Base-by-base conservation (phyloP, 2,113 vertebrate species). In the Forbesichthys agassizii region DNA sequence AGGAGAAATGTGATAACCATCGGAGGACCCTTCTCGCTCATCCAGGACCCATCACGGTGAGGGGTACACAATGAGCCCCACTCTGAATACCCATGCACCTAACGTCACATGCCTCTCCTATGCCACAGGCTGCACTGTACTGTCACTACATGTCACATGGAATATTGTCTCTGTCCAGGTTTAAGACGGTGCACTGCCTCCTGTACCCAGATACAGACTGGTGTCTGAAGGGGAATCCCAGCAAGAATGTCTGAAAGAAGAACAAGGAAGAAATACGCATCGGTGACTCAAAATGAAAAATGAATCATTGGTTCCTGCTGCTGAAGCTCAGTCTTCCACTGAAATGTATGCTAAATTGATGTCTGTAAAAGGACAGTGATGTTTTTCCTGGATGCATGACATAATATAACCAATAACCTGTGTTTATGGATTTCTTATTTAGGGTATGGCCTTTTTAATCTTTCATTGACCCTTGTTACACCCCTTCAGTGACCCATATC, bases 31-130 rank as follows among this genome's bases (percentile, higher is more conserved):
- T 96, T 98, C 84, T 95, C 93, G 48, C 77, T 96, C 85, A 85
- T 90, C 51, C 94, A 98, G 65, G 98, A 99, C 83, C 96, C 98
- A 53, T 96, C 96, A 0, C 88, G 97, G 98, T 98, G 86, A 88
- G 48, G 20, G 9, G 5, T 13, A 12, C 42, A 48, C 6, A 42
- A 47, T 4, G 11, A 5, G 12, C 9, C 11, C 0, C 60, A 12
- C 66, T n/a, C 13, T 60, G 58, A 33, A 33, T 7, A 52, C 49
- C 11, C 12, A 60, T 27, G 12, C 13, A 33, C 33, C 33, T 1
- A 7, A 18, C 5, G 5, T 12, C 4, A 9, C 33, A 18, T 12
- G 14, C 3, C 18, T 18, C 46, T 14, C n/a, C 3, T 13, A 16
- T 27, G 36, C 20, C 52, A 54, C 12, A 54, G 13, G 52, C 10